phyloP scores from a whole-genome alignment of 2,888 invertebrate genomes.

The Volucella bombylans region DNA sequence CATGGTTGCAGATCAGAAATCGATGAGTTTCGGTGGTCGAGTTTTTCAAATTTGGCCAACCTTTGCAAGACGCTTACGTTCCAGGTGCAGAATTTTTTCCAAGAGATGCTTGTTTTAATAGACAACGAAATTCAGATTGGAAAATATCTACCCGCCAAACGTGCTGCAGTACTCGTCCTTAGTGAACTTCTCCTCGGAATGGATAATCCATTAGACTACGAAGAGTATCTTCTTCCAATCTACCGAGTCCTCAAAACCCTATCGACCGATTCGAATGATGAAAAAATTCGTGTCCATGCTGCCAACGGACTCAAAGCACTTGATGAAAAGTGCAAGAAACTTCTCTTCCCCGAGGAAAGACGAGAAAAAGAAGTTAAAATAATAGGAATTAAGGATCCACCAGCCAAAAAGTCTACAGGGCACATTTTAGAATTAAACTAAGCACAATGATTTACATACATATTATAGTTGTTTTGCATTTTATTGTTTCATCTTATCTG shows the following conservation, averaged over 20 bases:
- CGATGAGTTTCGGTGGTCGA: constrained; percentile 81
- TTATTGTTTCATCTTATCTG: constrained; percentile 50
- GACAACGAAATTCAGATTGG: constrained; percentile 78
- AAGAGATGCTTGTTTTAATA: constrained; percentile 79
- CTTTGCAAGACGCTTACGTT: constrained; percentile 80
- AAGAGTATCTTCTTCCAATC: constrained; percentile 81
- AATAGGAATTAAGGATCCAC: constrained; percentile 78
- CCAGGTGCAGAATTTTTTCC: constrained; percentile 81
- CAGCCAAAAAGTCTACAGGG: constrained; percentile 60
- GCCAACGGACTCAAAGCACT: constrained; percentile 79
- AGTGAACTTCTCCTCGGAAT: constrained; percentile 80
- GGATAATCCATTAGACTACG: constrained; percentile 80
- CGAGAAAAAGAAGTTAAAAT: constrained; percentile 80
- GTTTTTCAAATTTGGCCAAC: constrained; percentile 81
- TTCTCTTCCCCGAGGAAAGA: constrained; percentile 77
- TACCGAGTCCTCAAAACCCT: constrained; percentile 79
- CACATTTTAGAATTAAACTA: constrained; percentile 79
- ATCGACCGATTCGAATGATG: constrained; percentile 77
- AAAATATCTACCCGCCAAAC: constrained; percentile 80
- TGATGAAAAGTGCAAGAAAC: constrained; percentile 79
- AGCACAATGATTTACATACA: constrained; percentile 36
- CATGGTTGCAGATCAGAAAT: constrained; percentile 77
- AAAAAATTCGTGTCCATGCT: constrained; percentile 80
- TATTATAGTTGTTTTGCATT: constrained; percentile 42
- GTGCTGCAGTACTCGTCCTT: constrained; percentile 80